Evolutionary conservation across 2,888 invertebrate genomes (phyloP).

Genomic region (Drosophila hawaiiensis): DNA sequence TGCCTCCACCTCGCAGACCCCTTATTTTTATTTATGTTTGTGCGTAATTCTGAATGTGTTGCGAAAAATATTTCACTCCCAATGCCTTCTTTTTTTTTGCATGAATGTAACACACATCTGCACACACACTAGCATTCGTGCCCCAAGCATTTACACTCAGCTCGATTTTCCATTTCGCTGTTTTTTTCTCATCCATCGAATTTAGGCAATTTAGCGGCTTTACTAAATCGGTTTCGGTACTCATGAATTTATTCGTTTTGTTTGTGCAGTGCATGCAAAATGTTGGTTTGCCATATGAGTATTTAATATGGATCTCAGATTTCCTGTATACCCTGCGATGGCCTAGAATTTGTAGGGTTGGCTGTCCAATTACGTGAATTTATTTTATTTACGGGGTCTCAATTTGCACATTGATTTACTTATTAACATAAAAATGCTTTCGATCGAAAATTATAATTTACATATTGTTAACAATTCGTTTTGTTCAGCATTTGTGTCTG

Average conservation of each 20-base stretch:
- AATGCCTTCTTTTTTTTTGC: slow-evolving; percentile 35
- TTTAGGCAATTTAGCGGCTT: slow-evolving; percentile 79
- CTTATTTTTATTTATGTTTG: slow-evolving; percentile 68
- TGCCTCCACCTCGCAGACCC: slow-evolving; percentile 64
- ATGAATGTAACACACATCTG: slow-evolving; percentile 15
- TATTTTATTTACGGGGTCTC: slow-evolving; percentile 49
- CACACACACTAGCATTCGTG: slow-evolving; percentile 4
- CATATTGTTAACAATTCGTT: not conserved
- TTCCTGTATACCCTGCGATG: slow-evolving; percentile 24
- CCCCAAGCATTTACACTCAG: slow-evolving; percentile 64
- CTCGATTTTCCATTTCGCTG: slow-evolving; percentile 65
- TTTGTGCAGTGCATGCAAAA: slow-evolving; percentile 80
- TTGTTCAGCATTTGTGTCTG: not conserved
- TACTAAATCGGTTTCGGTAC: slow-evolving; percentile 72
- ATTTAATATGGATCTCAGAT: slow-evolving; percentile 30
- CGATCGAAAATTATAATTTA: not conserved
- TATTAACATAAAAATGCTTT: not conserved
- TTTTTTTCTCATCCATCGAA: slow-evolving; percentile 53
- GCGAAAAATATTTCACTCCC: slow-evolving; percentile 49
- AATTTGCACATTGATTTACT: slow-evolving; percentile 37
- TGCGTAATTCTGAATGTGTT: slow-evolving; percentile 60
- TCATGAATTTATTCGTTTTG: slow-evolving; percentile 80
- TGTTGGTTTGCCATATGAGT: slow-evolving; percentile 28
- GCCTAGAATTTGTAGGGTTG: slow-evolving; percentile 15
- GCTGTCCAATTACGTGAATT: slow-evolving; percentile 52